Evolutionary conservation across 2,113 vertebrate species (phyloP).

Genomic region (Megaceryle maxima): DNA sequence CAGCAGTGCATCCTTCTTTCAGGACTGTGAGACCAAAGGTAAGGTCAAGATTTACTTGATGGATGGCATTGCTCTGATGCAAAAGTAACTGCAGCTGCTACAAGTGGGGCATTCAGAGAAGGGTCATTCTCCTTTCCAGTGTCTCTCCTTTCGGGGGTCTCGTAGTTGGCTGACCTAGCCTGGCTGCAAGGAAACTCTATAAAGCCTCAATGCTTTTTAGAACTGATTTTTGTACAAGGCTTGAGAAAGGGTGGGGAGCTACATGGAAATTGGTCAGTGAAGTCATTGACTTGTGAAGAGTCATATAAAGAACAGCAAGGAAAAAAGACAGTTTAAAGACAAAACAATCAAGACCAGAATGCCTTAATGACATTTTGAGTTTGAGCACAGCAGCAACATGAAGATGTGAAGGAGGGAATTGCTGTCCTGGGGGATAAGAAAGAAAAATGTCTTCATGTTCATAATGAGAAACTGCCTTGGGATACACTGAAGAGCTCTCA

Average conservation of each 20-base stretch:
- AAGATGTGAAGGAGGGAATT: neutral
- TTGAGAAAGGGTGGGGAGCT: neutral
- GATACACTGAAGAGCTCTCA: neutral
- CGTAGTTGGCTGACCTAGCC: neutral
- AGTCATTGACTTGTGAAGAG: neutral
- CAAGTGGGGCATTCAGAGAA: neutral
- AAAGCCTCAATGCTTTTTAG: neutral
- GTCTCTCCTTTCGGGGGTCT: neutral
- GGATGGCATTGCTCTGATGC: fast-evolving
- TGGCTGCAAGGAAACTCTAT: neutral
- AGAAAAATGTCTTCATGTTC: neutral
- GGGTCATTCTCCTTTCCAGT: neutral
- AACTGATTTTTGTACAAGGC: neutral
- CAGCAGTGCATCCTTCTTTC: conserved; percentile 82
- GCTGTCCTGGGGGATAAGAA: neutral
- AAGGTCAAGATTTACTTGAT: neutral
- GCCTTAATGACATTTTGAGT: neutral
- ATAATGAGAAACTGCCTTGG: neutral
- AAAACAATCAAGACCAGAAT: neutral
- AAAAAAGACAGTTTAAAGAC: neutral
- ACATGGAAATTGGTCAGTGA: neutral
- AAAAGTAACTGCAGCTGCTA: neutral
- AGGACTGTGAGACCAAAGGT: conserved; percentile 97
- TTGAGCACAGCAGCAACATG: neutral
- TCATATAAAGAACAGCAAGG: neutral